Conservation (phyloP, 1,140 invertebrate genomes). For the Cydia splendana region DNA sequence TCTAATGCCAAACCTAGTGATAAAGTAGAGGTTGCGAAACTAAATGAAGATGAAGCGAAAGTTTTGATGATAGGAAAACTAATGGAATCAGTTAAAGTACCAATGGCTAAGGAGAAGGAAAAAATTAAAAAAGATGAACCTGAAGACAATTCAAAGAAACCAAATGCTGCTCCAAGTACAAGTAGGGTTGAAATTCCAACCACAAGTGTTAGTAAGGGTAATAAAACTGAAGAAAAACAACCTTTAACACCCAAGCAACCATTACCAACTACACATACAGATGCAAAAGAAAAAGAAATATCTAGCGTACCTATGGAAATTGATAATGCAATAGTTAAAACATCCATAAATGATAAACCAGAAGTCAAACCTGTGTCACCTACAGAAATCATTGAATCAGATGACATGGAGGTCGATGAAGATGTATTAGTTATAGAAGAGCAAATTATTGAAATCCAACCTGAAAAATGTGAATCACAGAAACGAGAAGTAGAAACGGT, state of each 20-base stretch:
- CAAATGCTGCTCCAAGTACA: not conserved
- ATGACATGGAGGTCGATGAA: constrained; percentile 20
- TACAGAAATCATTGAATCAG: constrained; percentile 13
- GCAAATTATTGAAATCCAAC: not conserved
- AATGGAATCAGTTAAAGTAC: constrained; percentile 5
- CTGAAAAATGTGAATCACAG: not conserved
- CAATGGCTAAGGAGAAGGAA: not conserved
- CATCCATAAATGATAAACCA: not conserved
- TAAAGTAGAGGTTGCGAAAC: not conserved
- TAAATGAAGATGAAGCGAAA: constrained; percentile 16
- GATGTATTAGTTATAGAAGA: constrained; percentile 12
- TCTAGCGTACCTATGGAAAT: not conserved
- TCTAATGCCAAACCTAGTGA: not conserved
- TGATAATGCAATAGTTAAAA: constrained; percentile 1
- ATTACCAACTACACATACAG: not conserved
- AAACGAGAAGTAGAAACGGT: not conserved
- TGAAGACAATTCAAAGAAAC: not conserved
- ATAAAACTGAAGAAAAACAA: not conserved
- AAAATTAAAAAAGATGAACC: not conserved
- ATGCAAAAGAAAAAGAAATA: constrained; percentile 14
- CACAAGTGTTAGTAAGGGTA: not conserved
- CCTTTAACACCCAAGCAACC: not conserved
- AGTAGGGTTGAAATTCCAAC: not conserved
- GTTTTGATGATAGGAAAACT: constrained; percentile 12
- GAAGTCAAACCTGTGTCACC: not conserved